These are phyloP conservation scores for Xyliphius kryptos DNA, from an alignment of 2,113 vertebrate genomes.

Conservation along the genomic window DNA sequence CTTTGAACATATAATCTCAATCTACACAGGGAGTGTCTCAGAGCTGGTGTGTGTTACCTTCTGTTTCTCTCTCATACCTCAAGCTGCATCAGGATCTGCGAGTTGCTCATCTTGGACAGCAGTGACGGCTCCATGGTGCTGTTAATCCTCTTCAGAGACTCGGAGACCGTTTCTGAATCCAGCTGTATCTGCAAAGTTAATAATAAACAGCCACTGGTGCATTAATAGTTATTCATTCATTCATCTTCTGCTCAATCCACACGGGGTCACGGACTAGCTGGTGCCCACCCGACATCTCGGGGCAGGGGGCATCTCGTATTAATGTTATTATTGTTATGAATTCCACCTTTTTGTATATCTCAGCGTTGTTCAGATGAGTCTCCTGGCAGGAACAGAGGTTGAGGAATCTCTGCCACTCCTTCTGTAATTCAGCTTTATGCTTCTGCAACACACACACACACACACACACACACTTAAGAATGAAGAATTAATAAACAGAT, in stretches of 20 bases:
- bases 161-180: conserved; percentile 70
- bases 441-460: too few species aligned
- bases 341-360: conserved; percentile 82
- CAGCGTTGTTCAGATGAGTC: conserved; percentile 76
- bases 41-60: too few species aligned
- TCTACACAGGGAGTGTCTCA: too few species aligned
- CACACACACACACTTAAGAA: conserved; percentile 30
- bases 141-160: conserved; percentile 70
- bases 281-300: too few species aligned
- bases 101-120: conserved; percentile 60
- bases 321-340: too few species aligned
- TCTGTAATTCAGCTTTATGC: conserved; percentile 74
- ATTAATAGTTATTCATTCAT: too few species aligned
- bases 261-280: too few species aligned
- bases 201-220: neutral
- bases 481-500: neutral
- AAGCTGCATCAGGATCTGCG: conserved; percentile 70
- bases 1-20: too few species aligned
- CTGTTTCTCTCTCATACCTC: conserved; percentile 77
- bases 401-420: conserved; percentile 85
- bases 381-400: conserved; percentile 91
- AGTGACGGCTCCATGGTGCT: conserved; percentile 70
- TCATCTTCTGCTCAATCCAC: too few species aligned
- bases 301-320: too few species aligned
- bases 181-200: conserved; percentile 38